Evolutionary conservation across 2,888 invertebrate species (phyloP).

Genomic region (Xestia rhomboidea): DNA sequence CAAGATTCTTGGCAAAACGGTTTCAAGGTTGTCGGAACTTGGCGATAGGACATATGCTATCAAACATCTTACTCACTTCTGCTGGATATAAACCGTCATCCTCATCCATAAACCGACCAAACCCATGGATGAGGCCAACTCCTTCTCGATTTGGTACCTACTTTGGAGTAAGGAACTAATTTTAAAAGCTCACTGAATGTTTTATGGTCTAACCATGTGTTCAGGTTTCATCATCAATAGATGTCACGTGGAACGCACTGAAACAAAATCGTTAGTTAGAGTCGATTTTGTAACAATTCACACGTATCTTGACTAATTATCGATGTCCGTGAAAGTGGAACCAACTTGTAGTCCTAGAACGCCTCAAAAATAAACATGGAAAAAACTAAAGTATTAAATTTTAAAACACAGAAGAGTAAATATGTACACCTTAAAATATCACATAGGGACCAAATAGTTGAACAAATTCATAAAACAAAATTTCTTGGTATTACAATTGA

Average conservation of each 20-base stretch:
- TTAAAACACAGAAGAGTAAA: too few species aligned
- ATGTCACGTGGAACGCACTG: neutral
- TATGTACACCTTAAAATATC: too few species aligned
- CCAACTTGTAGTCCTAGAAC: neutral
- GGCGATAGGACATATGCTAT: neutral
- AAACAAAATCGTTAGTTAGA: neutral
- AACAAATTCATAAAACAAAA: too few species aligned
- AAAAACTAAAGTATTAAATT: too few species aligned
- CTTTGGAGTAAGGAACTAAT: neutral
- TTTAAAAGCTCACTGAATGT: neutral
- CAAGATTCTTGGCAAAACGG: neutral
- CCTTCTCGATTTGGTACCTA: neutral
- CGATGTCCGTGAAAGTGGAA: constrained; percentile 4
- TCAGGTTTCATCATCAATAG: neutral
- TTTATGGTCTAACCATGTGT: neutral
- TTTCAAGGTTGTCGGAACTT: neutral
- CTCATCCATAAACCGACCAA: neutral
- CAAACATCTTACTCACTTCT: neutral
- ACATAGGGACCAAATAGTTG: too few species aligned
- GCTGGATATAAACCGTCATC: neutral
- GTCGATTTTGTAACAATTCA: neutral
- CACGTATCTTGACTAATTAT: neutral
- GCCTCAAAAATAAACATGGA: too few species aligned
- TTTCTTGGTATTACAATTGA: too few species aligned
- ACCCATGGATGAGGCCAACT: neutral